Conservation (phyloP, 2,888 invertebrate genomes). For the Epirrita christyi region DNA sequence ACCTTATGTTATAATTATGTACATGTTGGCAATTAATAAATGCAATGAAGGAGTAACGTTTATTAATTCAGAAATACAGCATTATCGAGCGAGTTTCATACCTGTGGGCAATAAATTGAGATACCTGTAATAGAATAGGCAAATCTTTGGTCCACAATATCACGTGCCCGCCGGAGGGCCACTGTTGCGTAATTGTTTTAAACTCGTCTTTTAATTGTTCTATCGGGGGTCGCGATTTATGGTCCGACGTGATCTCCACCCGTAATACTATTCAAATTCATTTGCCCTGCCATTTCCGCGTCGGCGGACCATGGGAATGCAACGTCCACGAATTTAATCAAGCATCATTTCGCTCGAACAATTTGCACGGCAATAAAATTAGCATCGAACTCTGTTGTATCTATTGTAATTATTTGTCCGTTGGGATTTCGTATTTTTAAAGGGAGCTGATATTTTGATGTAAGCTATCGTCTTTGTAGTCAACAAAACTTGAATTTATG, state of each 20-base stretch:
- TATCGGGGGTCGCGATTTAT: slow-evolving; percentile 81
- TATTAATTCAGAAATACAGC: background rate
- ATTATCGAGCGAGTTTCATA: slow-evolving; percentile 6
- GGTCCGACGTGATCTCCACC: slow-evolving; percentile 77
- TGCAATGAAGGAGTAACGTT: too few species aligned
- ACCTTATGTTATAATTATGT: too few species aligned
- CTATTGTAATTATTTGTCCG: slow-evolving; percentile 28
- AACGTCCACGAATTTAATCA: slow-evolving; percentile 74
- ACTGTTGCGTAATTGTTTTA: slow-evolving; percentile 83
- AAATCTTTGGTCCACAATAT: slow-evolving; percentile 56
- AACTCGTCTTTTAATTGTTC: slow-evolving; percentile 84
- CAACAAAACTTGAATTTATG: slow-evolving; percentile 9
- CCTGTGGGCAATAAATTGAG: slow-evolving; percentile 22
- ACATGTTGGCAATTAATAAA: too few species aligned
- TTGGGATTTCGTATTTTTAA: slow-evolving; percentile 13
- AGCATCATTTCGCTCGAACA: slow-evolving; percentile 60
- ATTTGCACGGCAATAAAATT: slow-evolving; percentile 62
- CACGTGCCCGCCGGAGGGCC: slow-evolving; percentile 75
- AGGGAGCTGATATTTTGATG: background rate
- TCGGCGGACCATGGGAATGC: slow-evolving; percentile 74
- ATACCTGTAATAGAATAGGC: slow-evolving; percentile 16
- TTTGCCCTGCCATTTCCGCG: slow-evolving; percentile 80
- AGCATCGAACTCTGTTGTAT: slow-evolving; percentile 42
- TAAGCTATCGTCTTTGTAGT: background rate
- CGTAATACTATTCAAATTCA: slow-evolving; percentile 74